Conservation (phyloP, 1,140 invertebrate genomes). For the Acyrthosiphon pisum region DNA sequence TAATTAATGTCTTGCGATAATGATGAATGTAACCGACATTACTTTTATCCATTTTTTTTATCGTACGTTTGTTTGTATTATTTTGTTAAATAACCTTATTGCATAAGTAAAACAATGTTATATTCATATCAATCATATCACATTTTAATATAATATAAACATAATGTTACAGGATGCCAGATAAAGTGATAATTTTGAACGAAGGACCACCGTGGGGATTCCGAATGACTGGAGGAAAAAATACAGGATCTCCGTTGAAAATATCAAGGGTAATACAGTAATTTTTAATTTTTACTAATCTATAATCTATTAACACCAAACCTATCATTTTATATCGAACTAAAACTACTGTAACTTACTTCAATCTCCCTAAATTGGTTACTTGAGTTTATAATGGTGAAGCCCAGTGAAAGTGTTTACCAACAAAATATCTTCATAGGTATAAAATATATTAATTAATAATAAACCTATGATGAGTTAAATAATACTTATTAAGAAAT, state of each 20-base stretch:
- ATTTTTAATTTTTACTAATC: neutral
- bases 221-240: slow-evolving; percentile 81
- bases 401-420: neutral
- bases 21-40: neutral
- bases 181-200: slow-evolving; percentile 74
- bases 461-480: neutral
- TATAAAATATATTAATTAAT: neutral
- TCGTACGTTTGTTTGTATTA: neutral
- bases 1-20: too few relatives aligned
- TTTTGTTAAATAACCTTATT: neutral
- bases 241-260: slow-evolving; percentile 75
- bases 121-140: too few relatives aligned
- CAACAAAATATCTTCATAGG: too few relatives aligned
- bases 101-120: neutral
- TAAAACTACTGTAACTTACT: neutral
- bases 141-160: neutral
- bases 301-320: neutral
- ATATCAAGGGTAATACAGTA: slow-evolving; percentile 77
- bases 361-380: neutral
- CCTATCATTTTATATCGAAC: neutral
- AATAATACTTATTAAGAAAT: neutral
- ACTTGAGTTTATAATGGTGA: neutral
- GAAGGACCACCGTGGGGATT: slow-evolving; percentile 90
- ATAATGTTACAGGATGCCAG: slow-evolving; percentile 67
- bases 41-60: neutral